Evolutionary conservation across 2,113 vertebrate genomes (phyloP), one percentile per base, ranked within the genome.

Genomic region (Capreolus pygargus): DNA sequence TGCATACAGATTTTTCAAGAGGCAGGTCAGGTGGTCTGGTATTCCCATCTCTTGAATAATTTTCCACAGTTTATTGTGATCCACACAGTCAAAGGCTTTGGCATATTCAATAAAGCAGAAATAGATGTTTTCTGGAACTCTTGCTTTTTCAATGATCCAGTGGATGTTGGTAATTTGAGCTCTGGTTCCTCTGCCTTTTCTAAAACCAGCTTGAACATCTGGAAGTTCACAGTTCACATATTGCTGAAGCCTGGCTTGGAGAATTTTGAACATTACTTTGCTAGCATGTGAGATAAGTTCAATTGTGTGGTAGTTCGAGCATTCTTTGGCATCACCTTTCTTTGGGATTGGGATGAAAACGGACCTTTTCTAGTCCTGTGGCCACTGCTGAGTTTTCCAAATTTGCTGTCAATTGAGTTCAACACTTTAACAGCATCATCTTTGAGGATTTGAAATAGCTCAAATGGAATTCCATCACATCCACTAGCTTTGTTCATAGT

Each of bases 291-390:
- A 61, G 60, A 16, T 33, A 61, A 61, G 30, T 33, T 33, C 28
- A 33, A 61, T 4, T 33, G 60, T 61, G 28, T 0, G 2, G 14
- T 64, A 64, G 6, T 4, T 64, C 33, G 6, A 64, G 6, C 30
- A 64, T 16, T 64, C 30, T 64, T 33, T 64, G 30, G 30, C 30
- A 64, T 64, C 3, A 0, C 60, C 3, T 33, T 33, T 6, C 14
- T 64, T 64, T 33, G 60, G 7, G 6, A 64, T 33, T 64, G 7
- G 15, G 33, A 64, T 64, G 60, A 64, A 64, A 64, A 64, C 14
- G 16, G 14, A 64, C 14, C 6, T 33, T 64, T 0, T 16, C 30
- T 30, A 64, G 60, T 64, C 60, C 6, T 0, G 0, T 33, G 60
- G 30, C 60, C 60, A 16, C 30, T 64, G 30, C 30, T 61, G 6